phyloP scores from a whole-genome alignment of 2,797 vertebrate species.

The Girardinus metallicus region DNA sequence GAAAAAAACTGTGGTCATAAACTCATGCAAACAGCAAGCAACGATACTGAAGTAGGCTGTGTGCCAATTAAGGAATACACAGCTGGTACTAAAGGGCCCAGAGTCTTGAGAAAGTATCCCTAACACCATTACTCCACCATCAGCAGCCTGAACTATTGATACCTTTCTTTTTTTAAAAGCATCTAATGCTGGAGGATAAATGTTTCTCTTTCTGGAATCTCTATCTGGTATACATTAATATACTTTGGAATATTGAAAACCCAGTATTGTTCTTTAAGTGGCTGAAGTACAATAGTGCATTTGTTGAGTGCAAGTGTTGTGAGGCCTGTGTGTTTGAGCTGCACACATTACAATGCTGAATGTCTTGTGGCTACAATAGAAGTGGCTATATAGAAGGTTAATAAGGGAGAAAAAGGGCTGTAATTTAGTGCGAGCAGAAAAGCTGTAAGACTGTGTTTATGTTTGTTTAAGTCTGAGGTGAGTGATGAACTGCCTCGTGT shows the following conservation, averaged over 20 bases:
- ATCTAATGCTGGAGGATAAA: neutral
- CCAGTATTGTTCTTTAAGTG: neutral
- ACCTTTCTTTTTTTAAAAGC: neutral
- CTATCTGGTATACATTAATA: neutral
- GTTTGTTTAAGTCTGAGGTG: conserved; percentile 54
- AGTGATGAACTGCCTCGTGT: conserved; percentile 69
- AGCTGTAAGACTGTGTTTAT: conserved; percentile 14
- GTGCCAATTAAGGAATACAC: neutral
- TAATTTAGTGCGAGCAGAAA: conserved; percentile 16
- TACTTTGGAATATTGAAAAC: conserved; percentile 3
- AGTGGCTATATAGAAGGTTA: conserved; percentile 55
- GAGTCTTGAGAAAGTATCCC: neutral
- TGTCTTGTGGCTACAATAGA: conserved; percentile 24
- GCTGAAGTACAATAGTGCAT: conserved; percentile 22
- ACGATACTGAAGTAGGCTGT: neutral
- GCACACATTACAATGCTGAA: conserved; percentile 35
- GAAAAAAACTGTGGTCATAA: neutral
- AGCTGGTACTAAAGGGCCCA: neutral
- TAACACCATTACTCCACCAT: neutral
- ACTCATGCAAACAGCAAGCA: neutral
- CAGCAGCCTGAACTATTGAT: neutral
- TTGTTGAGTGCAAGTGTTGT: conserved; percentile 7
- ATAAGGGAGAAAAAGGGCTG: conserved; percentile 51
- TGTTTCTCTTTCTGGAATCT: neutral
- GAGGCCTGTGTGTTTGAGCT: conserved; percentile 24